Evolutionary conservation across 2,113 vertebrate genomes (phyloP), one percentile per base, ranked within the genome.

Genomic region (Rhinopomastus cyanomelas): DNA sequence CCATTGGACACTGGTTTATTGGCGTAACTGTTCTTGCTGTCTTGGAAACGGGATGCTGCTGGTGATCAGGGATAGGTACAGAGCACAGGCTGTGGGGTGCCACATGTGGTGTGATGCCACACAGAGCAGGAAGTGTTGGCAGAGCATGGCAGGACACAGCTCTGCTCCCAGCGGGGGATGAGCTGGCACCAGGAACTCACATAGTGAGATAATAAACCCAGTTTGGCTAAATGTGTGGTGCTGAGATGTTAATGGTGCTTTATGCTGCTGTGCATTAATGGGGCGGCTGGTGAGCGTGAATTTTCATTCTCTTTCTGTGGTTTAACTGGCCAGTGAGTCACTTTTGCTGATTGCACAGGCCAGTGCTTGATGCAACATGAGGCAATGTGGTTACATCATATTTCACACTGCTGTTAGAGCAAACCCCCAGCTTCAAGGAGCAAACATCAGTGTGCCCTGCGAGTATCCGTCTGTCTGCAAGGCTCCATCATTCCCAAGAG

Each of bases 261-360:
- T 81, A 46, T 0, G 1, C 59, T 37, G 26, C 64, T 52, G 30
- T 62, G 60, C 78, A 32, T 61, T 90, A 82, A 89, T 62, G 25
- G 69, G 22, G 17, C 2, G 8, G 46, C 56, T 49, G 46, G 59
- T 30, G 26, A 76, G 66, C 12, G 51, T 30, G 29, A 51, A 82
- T 85, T 85, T 80, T 65, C 36, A 69, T 73, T 87, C 49, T 29
- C 46, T 69, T 86, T 81, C 86, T 86, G 81, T 30, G 83, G 13
- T 56, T 82, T 88, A 65, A 78, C 83, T 76, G 87, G 74, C 51
- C 55, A 87, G 9, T 80, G 81, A 96, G 90, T 86, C 87, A 85
- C 36, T 89, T 64, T 19, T 32, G n/a, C 57, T 82, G 55, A 48
- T 13, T 55, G 16, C 67, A 82, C 62, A 79, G 87, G 74, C 62